Percentiles rank a stretch among this genome's conserved stretches.
Conservation (phyloP, 1,140 invertebrate genomes). For the Drosophila hydei region DNA sequence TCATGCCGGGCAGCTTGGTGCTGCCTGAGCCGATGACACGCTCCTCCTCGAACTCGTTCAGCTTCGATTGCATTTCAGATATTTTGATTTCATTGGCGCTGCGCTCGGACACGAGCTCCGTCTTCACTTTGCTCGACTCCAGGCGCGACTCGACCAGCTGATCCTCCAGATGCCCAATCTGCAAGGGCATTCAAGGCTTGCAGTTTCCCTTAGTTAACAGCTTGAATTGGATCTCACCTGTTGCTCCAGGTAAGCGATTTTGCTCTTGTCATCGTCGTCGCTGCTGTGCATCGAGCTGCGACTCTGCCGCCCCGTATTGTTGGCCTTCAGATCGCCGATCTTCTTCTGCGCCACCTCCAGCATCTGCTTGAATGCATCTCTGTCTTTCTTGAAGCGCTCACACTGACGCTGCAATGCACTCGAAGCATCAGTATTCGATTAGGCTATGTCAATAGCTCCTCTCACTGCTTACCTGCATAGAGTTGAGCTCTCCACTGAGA, state of each 20-base stretch:
- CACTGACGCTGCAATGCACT: conserved; percentile 69
- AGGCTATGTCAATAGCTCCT: no score
- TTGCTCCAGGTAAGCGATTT: conserved; percentile 90
- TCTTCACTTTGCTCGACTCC: conserved; percentile 93
- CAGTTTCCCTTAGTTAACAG: neutral
- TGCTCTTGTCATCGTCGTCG: conserved; percentile 86
- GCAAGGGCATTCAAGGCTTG: neutral
- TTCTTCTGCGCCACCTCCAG: conserved; percentile 93
- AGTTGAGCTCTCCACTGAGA: conserved; percentile 93
- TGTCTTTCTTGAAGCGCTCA: conserved; percentile 91
- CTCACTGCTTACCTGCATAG: conserved; percentile 88
- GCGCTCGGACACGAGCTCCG: conserved; percentile 94
- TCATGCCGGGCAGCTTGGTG: conserved; percentile 92
- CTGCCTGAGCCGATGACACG: conserved; percentile 90
- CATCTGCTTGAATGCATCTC: conserved; percentile 96
- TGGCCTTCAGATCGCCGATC: conserved; percentile 89
- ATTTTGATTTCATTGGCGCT: conserved; percentile 94
- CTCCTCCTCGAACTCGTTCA: conserved; percentile 96
- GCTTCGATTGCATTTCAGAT: conserved; percentile 94
- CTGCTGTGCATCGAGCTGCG: conserved; percentile 82
- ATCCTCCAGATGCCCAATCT: conserved; percentile 92
- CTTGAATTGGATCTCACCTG: conserved; percentile 84
- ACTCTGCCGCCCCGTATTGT: conserved; percentile 83
- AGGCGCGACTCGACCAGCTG: conserved; percentile 93
- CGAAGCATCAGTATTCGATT: neutral